Percentiles rank a stretch among this genome's conserved stretches.
phyloP scores from a whole-genome alignment of 2,797 vertebrate species.

The Bovichtus variegatus region DNA sequence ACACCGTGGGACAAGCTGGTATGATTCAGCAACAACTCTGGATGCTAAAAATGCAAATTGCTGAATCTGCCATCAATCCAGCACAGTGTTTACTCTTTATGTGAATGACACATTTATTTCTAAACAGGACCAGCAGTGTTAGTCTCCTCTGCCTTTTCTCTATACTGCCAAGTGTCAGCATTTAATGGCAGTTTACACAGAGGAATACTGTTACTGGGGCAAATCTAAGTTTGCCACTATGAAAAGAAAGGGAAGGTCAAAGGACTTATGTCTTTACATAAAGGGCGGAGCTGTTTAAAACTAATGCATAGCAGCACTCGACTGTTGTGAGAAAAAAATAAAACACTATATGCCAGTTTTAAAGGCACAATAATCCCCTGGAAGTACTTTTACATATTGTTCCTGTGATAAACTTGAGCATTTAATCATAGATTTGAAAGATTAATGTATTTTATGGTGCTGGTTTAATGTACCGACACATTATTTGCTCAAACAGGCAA shows the following conservation, averaged over 20 bases:
- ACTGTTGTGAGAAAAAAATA: slow-evolving; percentile 37
- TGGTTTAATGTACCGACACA: background rate
- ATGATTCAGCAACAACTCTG: slow-evolving; percentile 15
- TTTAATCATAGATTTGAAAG: slow-evolving; percentile 45
- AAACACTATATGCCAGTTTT: slow-evolving; percentile 34
- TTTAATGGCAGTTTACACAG: slow-evolving; percentile 34
- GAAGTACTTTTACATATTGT: slow-evolving; percentile 61
- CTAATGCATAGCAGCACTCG: slow-evolving; percentile 48
- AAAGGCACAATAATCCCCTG: slow-evolving; percentile 63
- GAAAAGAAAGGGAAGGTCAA: slow-evolving; percentile 46
- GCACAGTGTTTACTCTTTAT: slow-evolving; percentile 23
- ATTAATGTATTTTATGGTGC: slow-evolving; percentile 32
- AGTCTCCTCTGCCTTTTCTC: background rate
- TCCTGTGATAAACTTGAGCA: slow-evolving; percentile 30
- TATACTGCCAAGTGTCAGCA: slow-evolving; percentile 19
- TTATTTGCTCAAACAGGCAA: slow-evolving; percentile 15
- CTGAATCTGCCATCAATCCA: slow-evolving; percentile 10
- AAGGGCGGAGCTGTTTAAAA: slow-evolving; percentile 20
- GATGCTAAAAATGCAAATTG: background rate
- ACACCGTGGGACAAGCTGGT: background rate
- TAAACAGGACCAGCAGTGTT: slow-evolving; percentile 63
- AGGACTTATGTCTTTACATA: slow-evolving; percentile 45
- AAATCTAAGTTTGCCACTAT: slow-evolving; percentile 15
- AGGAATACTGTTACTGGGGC: background rate
- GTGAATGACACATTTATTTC: slow-evolving; percentile 26